Evolutionary conservation across 2,888 invertebrate species (phyloP).

Genomic region (Drosophila buzzatii): DNA sequence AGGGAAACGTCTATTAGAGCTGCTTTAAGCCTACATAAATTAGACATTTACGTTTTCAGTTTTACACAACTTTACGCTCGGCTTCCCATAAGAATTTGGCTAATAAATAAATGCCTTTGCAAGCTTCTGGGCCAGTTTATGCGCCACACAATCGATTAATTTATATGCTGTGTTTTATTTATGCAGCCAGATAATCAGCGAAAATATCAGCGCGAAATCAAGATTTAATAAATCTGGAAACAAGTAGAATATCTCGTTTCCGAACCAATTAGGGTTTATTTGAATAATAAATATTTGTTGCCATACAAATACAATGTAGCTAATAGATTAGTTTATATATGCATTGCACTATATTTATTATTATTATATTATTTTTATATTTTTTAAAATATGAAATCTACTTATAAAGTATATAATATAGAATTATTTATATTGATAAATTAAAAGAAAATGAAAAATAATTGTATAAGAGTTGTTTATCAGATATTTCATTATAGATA

Average conservation of each 20-base stretch:
- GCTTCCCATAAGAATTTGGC: neutral
- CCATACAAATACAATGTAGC: neutral
- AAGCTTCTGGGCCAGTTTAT: constrained; percentile 7
- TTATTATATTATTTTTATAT: too few species aligned
- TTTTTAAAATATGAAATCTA: neutral
- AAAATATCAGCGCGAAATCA: constrained; percentile 5
- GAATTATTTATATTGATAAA: neutral
- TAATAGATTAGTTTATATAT: neutral
- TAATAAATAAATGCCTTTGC: neutral
- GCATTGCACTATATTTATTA: too few species aligned
- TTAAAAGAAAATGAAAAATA: neutral
- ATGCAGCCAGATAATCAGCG: neutral
- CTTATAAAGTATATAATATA: neutral
- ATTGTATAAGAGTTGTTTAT: neutral
- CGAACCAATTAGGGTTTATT: neutral
- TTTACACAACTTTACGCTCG: neutral
- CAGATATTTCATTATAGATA: neutral
- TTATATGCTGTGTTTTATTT: constrained; percentile 4
- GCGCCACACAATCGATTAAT: neutral
- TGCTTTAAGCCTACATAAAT: neutral
- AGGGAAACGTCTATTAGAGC: neutral
- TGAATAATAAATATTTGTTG: neutral
- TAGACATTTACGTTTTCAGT: neutral
- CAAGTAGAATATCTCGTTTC: constrained; percentile 12
- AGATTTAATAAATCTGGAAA: neutral